phyloP scores from a whole-genome alignment of 2,888 invertebrate genomes.

The Punctoribates punctum region DNA sequence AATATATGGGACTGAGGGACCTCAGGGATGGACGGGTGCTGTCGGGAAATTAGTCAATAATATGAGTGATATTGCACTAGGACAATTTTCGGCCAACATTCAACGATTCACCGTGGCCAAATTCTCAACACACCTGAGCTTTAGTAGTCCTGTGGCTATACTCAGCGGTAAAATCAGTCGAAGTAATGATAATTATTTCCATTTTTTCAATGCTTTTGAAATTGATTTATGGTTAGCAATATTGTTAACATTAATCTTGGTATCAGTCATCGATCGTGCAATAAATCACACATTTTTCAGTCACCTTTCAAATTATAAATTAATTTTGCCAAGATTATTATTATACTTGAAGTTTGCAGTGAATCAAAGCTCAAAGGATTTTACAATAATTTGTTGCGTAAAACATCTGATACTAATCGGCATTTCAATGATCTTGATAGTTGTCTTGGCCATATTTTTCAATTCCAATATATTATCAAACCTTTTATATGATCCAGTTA shows the following conservation, averaged over 20 bases:
- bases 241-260: background rate
- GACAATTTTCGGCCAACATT: background rate
- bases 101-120: background rate
- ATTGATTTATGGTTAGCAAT: background rate
- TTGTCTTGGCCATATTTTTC: background rate
- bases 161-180: background rate
- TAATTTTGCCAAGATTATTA: too few relatives aligned
- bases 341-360: too few relatives aligned
- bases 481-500: background rate
- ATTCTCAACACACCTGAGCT: background rate
- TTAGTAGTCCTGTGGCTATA: background rate
- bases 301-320: too few relatives aligned
- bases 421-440: background rate
- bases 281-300: too few relatives aligned
- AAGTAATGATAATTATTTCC: background rate
- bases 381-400: background rate
- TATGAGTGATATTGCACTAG: background rate
- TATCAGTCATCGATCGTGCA: background rate
- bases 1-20: too few relatives aligned
- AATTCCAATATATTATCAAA: slow-evolving; percentile 7
- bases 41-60: background rate
- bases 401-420: background rate
- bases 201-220: background rate
- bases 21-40: background rate
- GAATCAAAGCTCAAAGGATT: background rate